Evolutionary conservation across 2,797 vertebrate species (phyloP).

Genomic region (Acanthurus leucopareius): DNA sequence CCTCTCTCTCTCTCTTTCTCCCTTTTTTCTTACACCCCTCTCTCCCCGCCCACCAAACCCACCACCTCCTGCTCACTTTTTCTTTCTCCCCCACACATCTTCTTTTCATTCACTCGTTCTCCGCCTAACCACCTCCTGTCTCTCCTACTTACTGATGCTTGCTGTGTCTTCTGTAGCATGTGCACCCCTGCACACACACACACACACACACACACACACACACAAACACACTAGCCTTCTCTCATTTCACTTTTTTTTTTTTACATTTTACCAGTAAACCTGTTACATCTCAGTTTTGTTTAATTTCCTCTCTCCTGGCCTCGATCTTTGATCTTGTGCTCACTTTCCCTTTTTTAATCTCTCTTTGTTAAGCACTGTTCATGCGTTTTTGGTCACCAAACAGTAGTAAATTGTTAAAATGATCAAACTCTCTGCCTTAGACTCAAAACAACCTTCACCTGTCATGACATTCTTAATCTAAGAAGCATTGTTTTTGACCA

Average conservation of each 20-base stretch:
- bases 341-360: constrained; percentile 33
- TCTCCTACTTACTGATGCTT: constrained; percentile 65
- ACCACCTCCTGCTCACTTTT: constrained; percentile 73
- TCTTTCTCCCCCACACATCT: constrained; percentile 54
- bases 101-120: constrained; percentile 74
- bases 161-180: constrained; percentile 50
- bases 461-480: constrained; percentile 35
- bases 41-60: constrained; percentile 62
- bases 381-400: constrained; percentile 33
- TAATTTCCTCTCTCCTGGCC: constrained; percentile 15
- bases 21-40: constrained; percentile 51
- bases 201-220: constrained; percentile 18
- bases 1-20: constrained; percentile 39
- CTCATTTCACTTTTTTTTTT: constrained; percentile 35
- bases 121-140: constrained; percentile 66
- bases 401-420: constrained; percentile 29
- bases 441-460: constrained; percentile 29
- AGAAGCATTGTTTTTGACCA: constrained; percentile 46
- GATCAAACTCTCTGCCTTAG: constrained; percentile 20
- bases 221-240: constrained; percentile 18
- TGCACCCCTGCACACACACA: constrained; percentile 12
- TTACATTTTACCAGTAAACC: constrained; percentile 43
- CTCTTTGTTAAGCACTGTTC: constrained; percentile 30
- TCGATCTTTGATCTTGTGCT: constrained; percentile 40
- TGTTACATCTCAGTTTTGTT: constrained; percentile 55